These are phyloP conservation scores for Lates calcarifer DNA, from an alignment of 2,113 vertebrate genomes.

Conservation along the genomic window DNA sequence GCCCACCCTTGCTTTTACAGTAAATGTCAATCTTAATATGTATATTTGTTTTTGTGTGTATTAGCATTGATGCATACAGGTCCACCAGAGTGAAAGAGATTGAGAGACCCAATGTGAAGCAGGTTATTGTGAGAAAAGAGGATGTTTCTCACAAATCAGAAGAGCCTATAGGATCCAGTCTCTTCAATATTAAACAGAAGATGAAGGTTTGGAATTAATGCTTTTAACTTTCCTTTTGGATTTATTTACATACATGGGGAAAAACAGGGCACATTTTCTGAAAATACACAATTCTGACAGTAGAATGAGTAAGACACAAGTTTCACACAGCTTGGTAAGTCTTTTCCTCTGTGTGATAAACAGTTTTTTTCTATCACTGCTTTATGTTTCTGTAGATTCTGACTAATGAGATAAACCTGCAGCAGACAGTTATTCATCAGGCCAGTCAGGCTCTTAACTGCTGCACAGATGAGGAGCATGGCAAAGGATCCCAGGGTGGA, in stretches of 20 bases:
- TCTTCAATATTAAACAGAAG: constrained; percentile 90
- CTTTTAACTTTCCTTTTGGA: background rate
- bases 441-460: constrained; percentile 98
- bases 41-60: background rate
- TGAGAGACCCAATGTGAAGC: constrained; percentile 89
- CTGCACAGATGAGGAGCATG: constrained; percentile 96
- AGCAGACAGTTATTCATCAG: constrained; percentile 97
- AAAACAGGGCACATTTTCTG: background rate
- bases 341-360: background rate
- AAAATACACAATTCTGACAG: background rate
- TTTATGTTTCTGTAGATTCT: constrained; percentile 67
- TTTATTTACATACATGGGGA: too few relatives aligned
- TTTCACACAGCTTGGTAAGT: background rate
- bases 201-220: constrained; percentile 87
- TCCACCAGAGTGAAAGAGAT: constrained; percentile 93
- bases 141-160: constrained; percentile 86
- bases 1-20: background rate
- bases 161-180: constrained; percentile 78
- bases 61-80: constrained; percentile 93
- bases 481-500: constrained; percentile 96
- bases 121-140: constrained; percentile 93
- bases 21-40: background rate
- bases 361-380: accelerated
- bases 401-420: constrained; percentile 92
- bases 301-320: background rate